phyloP scores from a whole-genome alignment of 2,888 invertebrate genomes.

The Callosobruchus maculatus region DNA sequence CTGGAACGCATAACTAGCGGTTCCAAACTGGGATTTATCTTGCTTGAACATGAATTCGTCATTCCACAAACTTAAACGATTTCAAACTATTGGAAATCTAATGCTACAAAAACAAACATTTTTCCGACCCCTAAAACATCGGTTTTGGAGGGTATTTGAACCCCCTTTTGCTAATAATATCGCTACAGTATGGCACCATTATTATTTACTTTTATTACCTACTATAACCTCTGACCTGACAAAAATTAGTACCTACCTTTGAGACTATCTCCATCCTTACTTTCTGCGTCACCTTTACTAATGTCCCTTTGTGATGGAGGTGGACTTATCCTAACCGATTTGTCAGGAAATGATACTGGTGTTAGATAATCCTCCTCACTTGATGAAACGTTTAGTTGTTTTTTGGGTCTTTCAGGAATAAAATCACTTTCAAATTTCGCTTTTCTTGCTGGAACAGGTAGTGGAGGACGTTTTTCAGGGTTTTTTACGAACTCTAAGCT shows the following conservation, averaged over 20 bases:
- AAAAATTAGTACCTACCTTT: not conserved
- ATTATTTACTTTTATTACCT: too few species aligned
- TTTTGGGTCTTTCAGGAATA: slow-evolving; percentile 43
- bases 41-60: too few species aligned
- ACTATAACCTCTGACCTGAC: too few species aligned
- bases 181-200: too few species aligned
- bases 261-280: not conserved
- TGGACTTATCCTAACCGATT: slow-evolving; percentile 48
- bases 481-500: slow-evolving; percentile 29
- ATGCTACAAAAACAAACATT: too few species aligned
- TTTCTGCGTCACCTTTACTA: not conserved
- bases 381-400: slow-evolving; percentile 32
- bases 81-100: too few species aligned
- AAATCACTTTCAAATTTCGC: slow-evolving; percentile 51
- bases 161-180: too few species aligned
- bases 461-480: slow-evolving; percentile 53
- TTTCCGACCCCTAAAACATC: too few species aligned
- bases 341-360: slow-evolving; percentile 49
- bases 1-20: too few species aligned
- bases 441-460: slow-evolving; percentile 60
- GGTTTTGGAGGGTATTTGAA: too few species aligned
- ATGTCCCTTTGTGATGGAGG: slow-evolving; percentile 50
- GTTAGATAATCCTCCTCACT: slow-evolving; percentile 64
- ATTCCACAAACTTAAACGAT: too few species aligned
- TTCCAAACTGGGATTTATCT: too few species aligned